Conservation (phyloP, 2,797 vertebrate species). For the Poeciliopsis turneri region DNA sequence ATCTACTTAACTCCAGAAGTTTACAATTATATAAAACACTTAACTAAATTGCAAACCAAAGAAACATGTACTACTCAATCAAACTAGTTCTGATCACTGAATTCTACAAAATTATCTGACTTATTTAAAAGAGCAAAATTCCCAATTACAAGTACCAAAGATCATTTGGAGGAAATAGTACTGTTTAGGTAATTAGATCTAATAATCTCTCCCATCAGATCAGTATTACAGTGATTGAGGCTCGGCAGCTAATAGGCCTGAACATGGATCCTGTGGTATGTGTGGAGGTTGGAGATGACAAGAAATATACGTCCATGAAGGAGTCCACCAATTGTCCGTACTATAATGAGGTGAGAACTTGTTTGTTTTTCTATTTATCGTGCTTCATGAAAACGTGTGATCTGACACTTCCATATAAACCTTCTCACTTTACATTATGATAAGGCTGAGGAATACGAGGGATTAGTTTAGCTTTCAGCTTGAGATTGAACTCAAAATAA, state of each 20-base stretch:
- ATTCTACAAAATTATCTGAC: not conserved
- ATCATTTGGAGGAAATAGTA: not conserved
- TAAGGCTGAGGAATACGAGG: not conserved
- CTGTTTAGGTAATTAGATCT: not conserved
- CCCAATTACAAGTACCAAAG: not conserved
- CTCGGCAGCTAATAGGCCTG: slow-evolving; percentile 93
- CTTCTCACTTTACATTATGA: not conserved
- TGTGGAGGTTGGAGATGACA: slow-evolving; percentile 96
- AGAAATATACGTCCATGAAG: slow-evolving; percentile 98
- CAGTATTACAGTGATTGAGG: slow-evolving; percentile 92
- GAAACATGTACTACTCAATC: not conserved
- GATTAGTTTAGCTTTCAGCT: not conserved
- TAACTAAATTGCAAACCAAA: not conserved
- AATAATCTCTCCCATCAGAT: slow-evolving; percentile 79
- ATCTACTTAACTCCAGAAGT: not conserved
- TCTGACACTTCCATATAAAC: not conserved
- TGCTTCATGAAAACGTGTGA: not conserved
- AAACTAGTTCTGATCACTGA: not conserved
- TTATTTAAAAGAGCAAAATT: slow-evolving; percentile 1
- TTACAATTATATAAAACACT: not conserved
- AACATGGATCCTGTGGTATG: slow-evolving; percentile 99
- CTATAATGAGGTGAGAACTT: slow-evolving; percentile 91
- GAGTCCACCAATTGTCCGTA: slow-evolving; percentile 98
- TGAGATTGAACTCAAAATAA: not conserved
- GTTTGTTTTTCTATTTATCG: not conserved